Base-by-base conservation (phyloP, 2,888 invertebrate genomes). In the Nineta flava region DNA sequence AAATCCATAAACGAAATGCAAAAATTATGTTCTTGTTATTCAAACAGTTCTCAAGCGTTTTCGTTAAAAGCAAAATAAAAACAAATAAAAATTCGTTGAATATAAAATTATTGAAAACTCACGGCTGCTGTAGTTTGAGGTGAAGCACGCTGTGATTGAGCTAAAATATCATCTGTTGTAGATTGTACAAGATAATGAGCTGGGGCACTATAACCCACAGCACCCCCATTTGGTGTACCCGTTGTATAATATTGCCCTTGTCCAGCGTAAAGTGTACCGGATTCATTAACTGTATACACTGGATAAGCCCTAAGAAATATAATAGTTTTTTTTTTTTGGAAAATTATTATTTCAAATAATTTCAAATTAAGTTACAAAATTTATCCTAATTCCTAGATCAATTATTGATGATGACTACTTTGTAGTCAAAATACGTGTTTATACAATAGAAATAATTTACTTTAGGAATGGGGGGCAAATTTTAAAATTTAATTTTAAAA, bases 231-330 rank as follows among this genome's bases (percentile, higher is more conserved):
- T 15, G 77, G 74, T 12, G 68, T 64, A 52, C 48, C 74, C 64
- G 75, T 77, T 62, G 73, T 77, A 69, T 77, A 92, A 65, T 75
- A 87, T 64, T 75, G 86, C 62, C 80, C 81, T 62, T 78, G 62
- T 71, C 73, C 59, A 73, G 76, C 61, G 74, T 78, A 65, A 71
- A 80, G 69, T 70, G 69, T 65, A 4, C 64, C 63, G 1, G 67
- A 63, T 52, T 83, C 83, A 12, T 80, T 82, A 53, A 84, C 83
- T 45, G 83, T 79, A 61, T 85, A 86, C 48, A 85, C 83, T 52
- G 85, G 84, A 71, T 81, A 81, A 60, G 80, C 76, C 80, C 81
- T 81, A 1, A 40, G 10, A 47, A 12, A n/a, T n/a, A n/a, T n/a
- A n/a, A n/a, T 10, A 17, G 12, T 19, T 26, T 21, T 13, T 13